Percentiles rank a stretch among this genome's conserved stretches.
phyloP scores from a whole-genome alignment of 1,140 invertebrate genomes.

The Pseudachorutes palmiensis region DNA sequence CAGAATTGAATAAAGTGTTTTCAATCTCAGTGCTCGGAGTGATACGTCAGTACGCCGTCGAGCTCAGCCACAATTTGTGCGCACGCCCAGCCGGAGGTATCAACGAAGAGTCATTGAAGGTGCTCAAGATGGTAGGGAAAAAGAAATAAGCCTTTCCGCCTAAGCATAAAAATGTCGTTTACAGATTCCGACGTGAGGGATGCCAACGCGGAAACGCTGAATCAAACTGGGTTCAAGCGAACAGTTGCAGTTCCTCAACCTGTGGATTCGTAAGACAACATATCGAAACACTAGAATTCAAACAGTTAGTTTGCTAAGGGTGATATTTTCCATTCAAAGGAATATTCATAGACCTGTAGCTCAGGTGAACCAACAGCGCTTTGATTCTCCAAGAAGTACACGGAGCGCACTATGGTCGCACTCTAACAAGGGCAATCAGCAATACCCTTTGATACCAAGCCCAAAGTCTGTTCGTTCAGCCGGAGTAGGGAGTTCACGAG shows the following conservation, averaged over 20 bases:
- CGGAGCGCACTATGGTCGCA: conserved; percentile 67
- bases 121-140: conserved; percentile 47
- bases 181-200: neutral
- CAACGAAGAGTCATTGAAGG: conserved; percentile 62
- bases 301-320: too few relatives aligned
- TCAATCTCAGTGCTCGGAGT: conserved; percentile 22
- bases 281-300: too few relatives aligned
- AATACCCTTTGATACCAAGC: conserved; percentile 26
- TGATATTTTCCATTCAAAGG: too few relatives aligned
- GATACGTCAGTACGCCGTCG: conserved; percentile 27
- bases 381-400: conserved; percentile 69
- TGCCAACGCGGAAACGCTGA: too few relatives aligned
- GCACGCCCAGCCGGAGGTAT: conserved; percentile 74
- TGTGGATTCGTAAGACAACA: conserved; percentile 47
- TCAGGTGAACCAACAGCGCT: too few relatives aligned
- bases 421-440: conserved; percentile 41
- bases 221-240: conserved; percentile 41
- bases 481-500: conserved; percentile 21
- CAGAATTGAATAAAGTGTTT: too few relatives aligned
- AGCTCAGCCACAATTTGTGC: conserved; percentile 70
- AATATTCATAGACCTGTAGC: too few relatives aligned
- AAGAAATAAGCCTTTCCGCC: too few relatives aligned
- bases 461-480: conserved; percentile 31
- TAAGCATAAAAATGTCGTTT: too few relatives aligned
- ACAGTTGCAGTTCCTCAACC: conserved; percentile 54